Conservation (phyloP, 1,140 invertebrate species). For the Neotoxoptera formosana region DNA sequence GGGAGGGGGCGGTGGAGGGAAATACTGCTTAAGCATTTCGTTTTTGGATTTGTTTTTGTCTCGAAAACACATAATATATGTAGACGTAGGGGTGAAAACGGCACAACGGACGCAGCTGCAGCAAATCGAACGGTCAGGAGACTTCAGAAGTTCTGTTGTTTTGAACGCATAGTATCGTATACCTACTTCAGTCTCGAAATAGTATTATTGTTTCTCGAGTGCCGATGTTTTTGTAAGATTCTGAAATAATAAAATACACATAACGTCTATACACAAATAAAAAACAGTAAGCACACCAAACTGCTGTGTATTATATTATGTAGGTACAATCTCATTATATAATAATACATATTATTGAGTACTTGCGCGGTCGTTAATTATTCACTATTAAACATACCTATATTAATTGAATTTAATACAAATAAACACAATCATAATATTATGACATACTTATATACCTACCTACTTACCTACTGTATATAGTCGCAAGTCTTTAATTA, state of each 20-base stretch:
- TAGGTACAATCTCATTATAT: neutral
- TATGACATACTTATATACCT: neutral
- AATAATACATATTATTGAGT: neutral
- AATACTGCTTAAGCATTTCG: neutral
- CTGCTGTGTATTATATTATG: neutral
- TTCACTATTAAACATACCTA: neutral
- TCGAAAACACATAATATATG: neutral
- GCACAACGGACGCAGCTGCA: neutral
- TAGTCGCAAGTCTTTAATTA: conserved; percentile 3
- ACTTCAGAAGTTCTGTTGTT: neutral
- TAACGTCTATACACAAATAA: neutral
- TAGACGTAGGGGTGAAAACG: neutral
- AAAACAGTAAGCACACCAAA: neutral
- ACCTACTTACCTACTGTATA: neutral
- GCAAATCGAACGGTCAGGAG: neutral
- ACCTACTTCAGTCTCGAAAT: neutral
- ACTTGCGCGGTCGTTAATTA: neutral
- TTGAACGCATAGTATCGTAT: too few relatives aligned
- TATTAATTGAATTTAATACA: neutral
- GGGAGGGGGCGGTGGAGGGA: too few relatives aligned
- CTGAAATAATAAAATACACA: neutral
- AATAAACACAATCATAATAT: neutral
- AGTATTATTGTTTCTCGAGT: too few relatives aligned
- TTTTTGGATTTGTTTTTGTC: neutral
- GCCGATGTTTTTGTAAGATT: neutral